A percentile compares a stretch with the other conserved stretches of the same genome.
These are phyloP conservation scores for Epizoanthus illoricatus DNA, from an alignment of 92 coral and sea anemone species.

Conservation along the genomic window DNA sequence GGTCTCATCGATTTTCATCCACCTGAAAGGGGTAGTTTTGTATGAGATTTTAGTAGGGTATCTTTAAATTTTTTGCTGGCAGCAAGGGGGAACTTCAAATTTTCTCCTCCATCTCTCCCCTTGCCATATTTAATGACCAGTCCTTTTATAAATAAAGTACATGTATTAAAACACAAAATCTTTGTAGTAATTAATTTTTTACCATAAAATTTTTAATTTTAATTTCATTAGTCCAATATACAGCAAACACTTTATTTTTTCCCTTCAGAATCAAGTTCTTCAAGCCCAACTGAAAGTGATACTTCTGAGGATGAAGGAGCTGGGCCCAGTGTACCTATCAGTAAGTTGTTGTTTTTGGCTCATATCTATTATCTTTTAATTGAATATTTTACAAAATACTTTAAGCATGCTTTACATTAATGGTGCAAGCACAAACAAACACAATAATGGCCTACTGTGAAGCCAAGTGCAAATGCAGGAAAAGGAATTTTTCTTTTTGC, in stretches of 20 bases:
- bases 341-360: slow-evolving; percentile 38
- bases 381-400: slow-evolving; percentile 37
- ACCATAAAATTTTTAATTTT: not conserved
- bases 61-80: no score
- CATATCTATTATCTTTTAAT: slow-evolving; percentile 35
- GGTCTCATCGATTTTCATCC: not conserved
- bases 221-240: not conserved
- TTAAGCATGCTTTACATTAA: slow-evolving; percentile 7
- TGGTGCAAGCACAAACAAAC: no score
- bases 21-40: no score
- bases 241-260: slow-evolving; percentile 8
- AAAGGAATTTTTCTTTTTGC: no score
- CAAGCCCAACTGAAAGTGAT: slow-evolving; percentile 1
- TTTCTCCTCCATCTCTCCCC: no score
- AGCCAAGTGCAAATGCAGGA: no score
- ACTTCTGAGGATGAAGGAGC: slow-evolving; percentile 21
- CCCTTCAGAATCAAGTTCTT: slow-evolving; percentile 49
- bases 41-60: no score
- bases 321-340: slow-evolving; percentile 28
- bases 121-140: no score
- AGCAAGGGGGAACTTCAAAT: no score
- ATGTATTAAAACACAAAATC: not conserved
- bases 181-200: not conserved
- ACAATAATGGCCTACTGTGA: no score
- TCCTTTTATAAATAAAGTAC: no score